These are phyloP conservation scores for Caenorhabditis sp. DNA, from an alignment of 2,888 invertebrate species.

Conservation along the genomic window DNA sequence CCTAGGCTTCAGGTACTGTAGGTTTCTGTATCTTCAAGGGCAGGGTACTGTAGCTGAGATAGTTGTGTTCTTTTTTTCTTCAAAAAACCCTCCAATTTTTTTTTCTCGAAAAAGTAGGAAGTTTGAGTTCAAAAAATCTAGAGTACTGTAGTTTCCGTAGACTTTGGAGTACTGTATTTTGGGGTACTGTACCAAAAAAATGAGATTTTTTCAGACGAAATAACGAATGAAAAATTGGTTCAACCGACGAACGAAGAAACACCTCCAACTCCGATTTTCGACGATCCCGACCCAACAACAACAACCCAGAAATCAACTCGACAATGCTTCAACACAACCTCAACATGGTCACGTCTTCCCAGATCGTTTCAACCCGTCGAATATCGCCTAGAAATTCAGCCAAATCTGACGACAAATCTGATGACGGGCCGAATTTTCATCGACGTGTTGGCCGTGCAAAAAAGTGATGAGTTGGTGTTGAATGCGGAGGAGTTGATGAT, in stretches of 20 bases:
- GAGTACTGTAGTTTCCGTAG: too few species aligned
- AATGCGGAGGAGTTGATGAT: slow-evolving; percentile 24
- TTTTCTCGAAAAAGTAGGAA: too few species aligned
- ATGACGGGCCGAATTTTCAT: not conserved
- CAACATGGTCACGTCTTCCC: slow-evolving; percentile 71
- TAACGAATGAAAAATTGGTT: not conserved
- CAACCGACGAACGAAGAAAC: not conserved
- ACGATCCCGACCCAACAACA: too few species aligned
- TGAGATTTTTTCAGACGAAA: not conserved
- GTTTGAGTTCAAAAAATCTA: too few species aligned
- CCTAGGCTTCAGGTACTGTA: too few species aligned
- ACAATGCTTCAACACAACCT: slow-evolving; percentile 63
- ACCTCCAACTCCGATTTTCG: not conserved
- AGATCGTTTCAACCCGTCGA: slow-evolving; percentile 61
- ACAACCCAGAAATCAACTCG: too few species aligned
- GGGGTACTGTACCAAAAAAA: too few species aligned
- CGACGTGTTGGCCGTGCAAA: not conserved
- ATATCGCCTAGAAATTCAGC: slow-evolving; percentile 56
- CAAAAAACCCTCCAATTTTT: too few species aligned
- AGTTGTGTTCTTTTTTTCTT: too few species aligned
- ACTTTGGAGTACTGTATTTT: too few species aligned
- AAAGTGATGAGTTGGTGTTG: slow-evolving; percentile 13
- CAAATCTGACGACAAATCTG: slow-evolving; percentile 44
- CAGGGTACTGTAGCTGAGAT: too few species aligned
- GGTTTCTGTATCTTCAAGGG: too few species aligned